Evolutionary conservation across 2,888 invertebrate genomes (phyloP).

Genomic region (Neoascia interrupta): DNA sequence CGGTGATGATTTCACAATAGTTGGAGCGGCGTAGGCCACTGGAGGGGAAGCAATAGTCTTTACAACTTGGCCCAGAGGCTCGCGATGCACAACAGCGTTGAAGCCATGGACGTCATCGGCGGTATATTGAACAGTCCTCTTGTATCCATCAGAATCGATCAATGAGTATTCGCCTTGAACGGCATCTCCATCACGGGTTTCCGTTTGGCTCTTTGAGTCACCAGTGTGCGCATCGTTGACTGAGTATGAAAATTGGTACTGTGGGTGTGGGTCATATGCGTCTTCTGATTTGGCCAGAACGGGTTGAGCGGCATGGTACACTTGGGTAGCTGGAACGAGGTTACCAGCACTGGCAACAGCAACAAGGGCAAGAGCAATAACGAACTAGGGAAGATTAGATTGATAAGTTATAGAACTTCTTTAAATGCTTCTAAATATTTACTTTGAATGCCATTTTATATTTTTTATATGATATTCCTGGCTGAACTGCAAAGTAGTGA

Average conservation of each 20-base stretch:
- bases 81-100: slow-evolving; percentile 80
- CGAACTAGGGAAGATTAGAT: slow-evolving; percentile 19
- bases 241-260: slow-evolving; percentile 75
- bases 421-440: background rate
- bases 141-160: slow-evolving; percentile 79
- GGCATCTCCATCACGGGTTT: slow-evolving; percentile 79
- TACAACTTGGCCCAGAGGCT: slow-evolving; percentile 71
- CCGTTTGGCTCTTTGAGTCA: slow-evolving; percentile 79
- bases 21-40: slow-evolving; percentile 44
- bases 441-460: slow-evolving; percentile 55
- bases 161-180: slow-evolving; percentile 79
- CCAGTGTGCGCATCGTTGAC: slow-evolving; percentile 79
- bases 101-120: slow-evolving; percentile 79
- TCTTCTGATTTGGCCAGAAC: slow-evolving; percentile 48
- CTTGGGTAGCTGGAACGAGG: slow-evolving; percentile 61
- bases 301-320: slow-evolving; percentile 65
- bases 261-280: slow-evolving; percentile 58
- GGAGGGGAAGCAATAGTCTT: slow-evolving; percentile 32
- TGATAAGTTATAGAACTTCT: background rate
- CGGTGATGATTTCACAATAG: slow-evolving; percentile 38
- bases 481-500: slow-evolving; percentile 17
- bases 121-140: slow-evolving; percentile 79
- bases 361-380: slow-evolving; percentile 46
- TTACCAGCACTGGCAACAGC: slow-evolving; percentile 51
- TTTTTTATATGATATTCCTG: slow-evolving; percentile 16